Percentiles rank a stretch among this genome's conserved stretches.
These are phyloP conservation scores for Festucalex cinctus DNA, from an alignment of 2,113 vertebrate species.

Conservation along the genomic window DNA sequence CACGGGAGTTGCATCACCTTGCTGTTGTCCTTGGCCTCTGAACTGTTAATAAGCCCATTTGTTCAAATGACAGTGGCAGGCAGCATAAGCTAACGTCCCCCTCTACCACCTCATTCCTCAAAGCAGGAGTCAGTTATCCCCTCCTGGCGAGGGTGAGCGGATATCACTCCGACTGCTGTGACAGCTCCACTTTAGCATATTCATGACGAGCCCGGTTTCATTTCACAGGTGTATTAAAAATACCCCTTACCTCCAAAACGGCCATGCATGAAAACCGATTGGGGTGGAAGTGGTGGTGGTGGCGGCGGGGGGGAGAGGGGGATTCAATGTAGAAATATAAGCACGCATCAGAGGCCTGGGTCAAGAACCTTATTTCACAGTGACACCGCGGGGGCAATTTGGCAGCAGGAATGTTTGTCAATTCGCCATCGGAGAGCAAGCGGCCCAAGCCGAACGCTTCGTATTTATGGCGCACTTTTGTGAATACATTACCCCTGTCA, in stretches of 20 bases:
- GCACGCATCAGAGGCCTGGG: constrained; percentile 95
- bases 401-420: constrained; percentile 97
- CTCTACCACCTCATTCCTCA: constrained; percentile 40
- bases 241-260: constrained; percentile 84
- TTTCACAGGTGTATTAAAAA: constrained; percentile 96
- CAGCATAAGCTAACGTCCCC: constrained; percentile 54
- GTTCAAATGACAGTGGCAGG: constrained; percentile 72
- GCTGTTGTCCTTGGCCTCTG: constrained; percentile 66
- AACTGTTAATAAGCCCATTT: constrained; percentile 77
- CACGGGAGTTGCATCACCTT: constrained; percentile 60
- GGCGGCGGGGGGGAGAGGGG: constrained; percentile 89
- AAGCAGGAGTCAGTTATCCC: constrained; percentile 56
- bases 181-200: constrained; percentile 95
- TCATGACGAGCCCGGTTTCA: constrained; percentile 88
- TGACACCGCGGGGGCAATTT: constrained; percentile 95
- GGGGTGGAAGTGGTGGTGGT: constrained; percentile 81
- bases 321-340: constrained; percentile 92
- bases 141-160: constrained; percentile 68
- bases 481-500: constrained; percentile 99
- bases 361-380: constrained; percentile 99
- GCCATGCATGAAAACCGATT: constrained; percentile 94
- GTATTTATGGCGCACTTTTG: constrained; percentile 99
- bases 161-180: constrained; percentile 86
- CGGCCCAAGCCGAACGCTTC: constrained; percentile 90
- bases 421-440: constrained; percentile 90